Evolutionary conservation across 2,888 invertebrate genomes (phyloP).

Genomic region (Cheilosia grossa): DNA sequence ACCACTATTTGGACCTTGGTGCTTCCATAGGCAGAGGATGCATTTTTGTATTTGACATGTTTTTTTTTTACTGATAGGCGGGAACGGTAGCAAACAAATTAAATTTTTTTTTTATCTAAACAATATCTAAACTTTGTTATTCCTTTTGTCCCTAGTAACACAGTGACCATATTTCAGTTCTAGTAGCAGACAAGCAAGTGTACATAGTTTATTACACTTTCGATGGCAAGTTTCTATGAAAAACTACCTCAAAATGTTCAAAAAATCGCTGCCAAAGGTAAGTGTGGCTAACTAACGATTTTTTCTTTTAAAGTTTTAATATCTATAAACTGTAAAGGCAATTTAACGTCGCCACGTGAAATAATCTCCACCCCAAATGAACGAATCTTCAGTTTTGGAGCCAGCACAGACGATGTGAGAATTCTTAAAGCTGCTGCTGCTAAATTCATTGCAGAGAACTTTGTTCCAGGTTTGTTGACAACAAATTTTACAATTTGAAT

Average conservation of each 20-base stretch:
- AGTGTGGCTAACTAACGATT: not conserved
- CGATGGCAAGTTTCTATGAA: constrained; percentile 79
- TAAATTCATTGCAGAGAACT: constrained; percentile 79
- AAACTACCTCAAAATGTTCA: constrained; percentile 78
- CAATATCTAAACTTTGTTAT: constrained; percentile 8
- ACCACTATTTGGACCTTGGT: not conserved
- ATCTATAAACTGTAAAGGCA: constrained; percentile 65
- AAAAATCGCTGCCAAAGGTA: constrained; percentile 78
- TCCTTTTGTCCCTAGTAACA: constrained; percentile 36
- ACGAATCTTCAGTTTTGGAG: constrained; percentile 77
- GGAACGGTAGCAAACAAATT: no score
- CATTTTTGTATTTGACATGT: not conserved
- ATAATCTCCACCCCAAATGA: constrained; percentile 78
- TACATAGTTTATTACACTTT: no score
- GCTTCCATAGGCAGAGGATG: not conserved
- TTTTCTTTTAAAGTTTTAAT: no score
- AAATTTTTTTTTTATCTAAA: no score
- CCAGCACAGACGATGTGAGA: constrained; percentile 79
- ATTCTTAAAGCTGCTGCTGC: constrained; percentile 81
- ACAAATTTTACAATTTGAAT: no score
- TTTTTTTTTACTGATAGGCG: not conserved
- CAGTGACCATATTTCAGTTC: constrained; percentile 5
- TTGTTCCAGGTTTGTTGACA: constrained; percentile 75
- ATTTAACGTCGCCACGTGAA: constrained; percentile 79
- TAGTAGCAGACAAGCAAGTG: not conserved